These are phyloP conservation scores for Selenia dentaria DNA, from an alignment of 2,888 invertebrate species.

Conservation along the genomic window DNA sequence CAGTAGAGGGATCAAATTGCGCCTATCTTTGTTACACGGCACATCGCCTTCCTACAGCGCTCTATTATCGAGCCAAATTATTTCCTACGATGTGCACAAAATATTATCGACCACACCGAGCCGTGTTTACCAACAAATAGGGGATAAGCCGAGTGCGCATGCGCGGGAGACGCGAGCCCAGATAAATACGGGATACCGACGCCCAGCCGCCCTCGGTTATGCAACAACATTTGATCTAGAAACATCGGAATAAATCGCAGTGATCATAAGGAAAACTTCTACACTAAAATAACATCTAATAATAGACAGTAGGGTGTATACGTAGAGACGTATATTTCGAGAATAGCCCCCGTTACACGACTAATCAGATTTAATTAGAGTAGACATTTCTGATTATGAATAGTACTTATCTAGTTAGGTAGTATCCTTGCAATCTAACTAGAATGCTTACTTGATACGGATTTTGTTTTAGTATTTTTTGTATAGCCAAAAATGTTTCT, in stretches of 20 bases:
- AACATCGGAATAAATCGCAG: conserved; percentile 54
- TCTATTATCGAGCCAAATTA: conserved; percentile 42
- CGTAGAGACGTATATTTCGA: conserved; percentile 29
- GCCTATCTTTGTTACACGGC: conserved; percentile 35
- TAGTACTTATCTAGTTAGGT: background rate
- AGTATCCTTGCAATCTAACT: conserved; percentile 6
- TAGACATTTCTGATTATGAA: too few species aligned
- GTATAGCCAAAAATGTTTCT: too few species aligned
- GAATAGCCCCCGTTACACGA: conserved; percentile 33
- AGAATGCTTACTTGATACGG: too few species aligned
- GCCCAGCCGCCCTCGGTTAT: conserved; percentile 62
- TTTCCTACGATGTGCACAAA: conserved; percentile 53
- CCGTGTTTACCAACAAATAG: conserved; percentile 62
- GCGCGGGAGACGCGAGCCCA: conserved; percentile 43
- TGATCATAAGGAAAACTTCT: conserved; percentile 40
- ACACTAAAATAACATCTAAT: conserved; percentile 39
- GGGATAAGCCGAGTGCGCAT: conserved; percentile 45
- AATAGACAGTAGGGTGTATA: conserved; percentile 28
- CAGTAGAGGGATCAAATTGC: conserved; percentile 26
- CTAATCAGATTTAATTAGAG: conserved; percentile 24
- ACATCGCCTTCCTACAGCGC: conserved; percentile 33
- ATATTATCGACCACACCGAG: conserved; percentile 59
- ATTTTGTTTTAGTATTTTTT: too few species aligned
- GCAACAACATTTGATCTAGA: conserved; percentile 66
- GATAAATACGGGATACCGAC: conserved; percentile 57